phyloP scores from a whole-genome alignment of 2,113 vertebrate species.

The Nibea coibor region DNA sequence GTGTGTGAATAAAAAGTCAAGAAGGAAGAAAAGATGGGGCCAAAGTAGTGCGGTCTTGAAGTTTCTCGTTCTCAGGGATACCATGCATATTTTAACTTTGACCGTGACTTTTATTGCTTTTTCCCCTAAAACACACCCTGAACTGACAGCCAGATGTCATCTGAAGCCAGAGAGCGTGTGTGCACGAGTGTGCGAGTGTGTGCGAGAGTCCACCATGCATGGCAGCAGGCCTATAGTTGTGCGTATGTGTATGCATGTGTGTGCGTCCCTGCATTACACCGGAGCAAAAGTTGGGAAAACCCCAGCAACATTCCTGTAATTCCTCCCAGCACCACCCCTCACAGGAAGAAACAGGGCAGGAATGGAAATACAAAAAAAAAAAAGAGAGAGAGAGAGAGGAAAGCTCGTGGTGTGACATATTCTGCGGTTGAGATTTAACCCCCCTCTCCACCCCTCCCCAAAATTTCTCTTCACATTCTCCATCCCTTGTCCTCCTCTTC shows the following conservation, averaged over 20 bases:
- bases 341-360: constrained; percentile 62
- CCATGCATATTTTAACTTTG: constrained; percentile 76
- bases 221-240: constrained; percentile 32
- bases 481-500: constrained; percentile 60
- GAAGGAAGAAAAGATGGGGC: constrained; percentile 20
- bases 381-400: constrained; percentile 27
- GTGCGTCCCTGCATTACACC: constrained; percentile 55
- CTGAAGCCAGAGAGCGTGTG: constrained; percentile 16
- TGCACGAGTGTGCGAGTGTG: constrained; percentile 21
- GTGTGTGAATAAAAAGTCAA: constrained; percentile 7
- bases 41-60: constrained; percentile 9
- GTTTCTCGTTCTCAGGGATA: constrained; percentile 52
- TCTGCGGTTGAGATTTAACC: constrained; percentile 61
- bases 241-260: constrained; percentile 24
- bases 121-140: constrained; percentile 64
- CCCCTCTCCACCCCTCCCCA: background rate
- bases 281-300: constrained; percentile 75
- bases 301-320: constrained; percentile 82
- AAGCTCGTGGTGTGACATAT: constrained; percentile 61
- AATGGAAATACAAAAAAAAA: constrained; percentile 56
- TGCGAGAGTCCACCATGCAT: constrained; percentile 28
- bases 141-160: constrained; percentile 77
- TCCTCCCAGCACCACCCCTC: constrained; percentile 73
- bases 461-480: constrained; percentile 55
- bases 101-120: constrained; percentile 74